Evolutionary conservation across 35 echinoderm and acorn worm genomes (phyloP).

Genomic region (Chiridota heheva): DNA sequence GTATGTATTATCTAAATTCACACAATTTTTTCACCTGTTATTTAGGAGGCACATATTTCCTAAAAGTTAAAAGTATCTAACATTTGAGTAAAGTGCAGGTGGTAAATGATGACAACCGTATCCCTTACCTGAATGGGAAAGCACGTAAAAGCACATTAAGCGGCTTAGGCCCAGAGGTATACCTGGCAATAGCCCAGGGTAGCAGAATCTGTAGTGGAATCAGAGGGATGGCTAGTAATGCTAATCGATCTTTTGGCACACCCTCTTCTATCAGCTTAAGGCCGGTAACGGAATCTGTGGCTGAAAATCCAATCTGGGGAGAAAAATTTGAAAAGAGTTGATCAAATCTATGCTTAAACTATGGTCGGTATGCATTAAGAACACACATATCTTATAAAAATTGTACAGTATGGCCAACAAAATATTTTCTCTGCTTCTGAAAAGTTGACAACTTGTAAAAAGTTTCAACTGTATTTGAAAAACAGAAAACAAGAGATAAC

Average conservation of each 20-base stretch:
- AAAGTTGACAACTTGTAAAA: no score
- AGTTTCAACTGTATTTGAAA: no score
- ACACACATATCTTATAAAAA: not conserved
- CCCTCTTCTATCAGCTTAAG: slow-evolving; percentile 89
- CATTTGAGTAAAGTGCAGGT: no score
- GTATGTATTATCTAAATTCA: no score
- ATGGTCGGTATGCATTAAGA: not conserved
- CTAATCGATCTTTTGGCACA: slow-evolving; percentile 80
- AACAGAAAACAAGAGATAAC: no score
- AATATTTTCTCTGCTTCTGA: not conserved
- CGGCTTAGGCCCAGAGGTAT: slow-evolving; percentile 77
- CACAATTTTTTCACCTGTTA: no score
- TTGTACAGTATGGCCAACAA: not conserved
- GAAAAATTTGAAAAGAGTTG: not conserved
- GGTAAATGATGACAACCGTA: no score
- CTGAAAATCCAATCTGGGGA: slow-evolving; percentile 86
- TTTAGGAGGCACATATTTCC: no score
- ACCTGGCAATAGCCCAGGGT: slow-evolving; percentile 93
- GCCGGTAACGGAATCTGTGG: slow-evolving; percentile 80
- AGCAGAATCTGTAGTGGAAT: slow-evolving; percentile 83
- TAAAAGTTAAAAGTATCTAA: no score
- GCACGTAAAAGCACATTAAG: slow-evolving; percentile 77
- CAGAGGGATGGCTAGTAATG: slow-evolving; percentile 81
- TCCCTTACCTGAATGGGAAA: slow-evolving; percentile 79
- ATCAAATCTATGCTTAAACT: no score